A percentile compares a stretch with the other conserved stretches of the same genome.
Evolutionary conservation across 2,113 vertebrate species (phyloP).

Genomic region (Bos javanicus): DNA sequence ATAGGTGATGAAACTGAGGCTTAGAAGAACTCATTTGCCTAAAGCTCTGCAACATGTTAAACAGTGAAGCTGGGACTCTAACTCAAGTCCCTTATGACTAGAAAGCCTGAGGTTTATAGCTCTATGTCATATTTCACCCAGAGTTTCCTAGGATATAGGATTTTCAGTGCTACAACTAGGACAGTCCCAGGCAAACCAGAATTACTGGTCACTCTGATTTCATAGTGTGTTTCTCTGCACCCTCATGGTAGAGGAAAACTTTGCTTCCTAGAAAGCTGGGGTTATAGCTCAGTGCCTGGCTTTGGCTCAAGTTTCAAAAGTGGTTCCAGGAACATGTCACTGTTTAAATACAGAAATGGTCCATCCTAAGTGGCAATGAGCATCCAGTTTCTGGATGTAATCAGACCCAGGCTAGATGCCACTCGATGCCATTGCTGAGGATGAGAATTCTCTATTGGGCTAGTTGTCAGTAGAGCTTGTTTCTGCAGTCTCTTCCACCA

Average conservation of each 20-base stretch:
- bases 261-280: constrained; percentile 22
- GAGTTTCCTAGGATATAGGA: background rate
- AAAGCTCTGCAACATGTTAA: background rate
- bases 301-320: constrained; percentile 39
- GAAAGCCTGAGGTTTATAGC: background rate
- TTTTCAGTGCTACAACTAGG: background rate
- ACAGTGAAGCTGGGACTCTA: background rate
- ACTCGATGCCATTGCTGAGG: background rate
- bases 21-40: background rate
- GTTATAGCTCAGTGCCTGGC: background rate
- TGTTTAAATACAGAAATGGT: background rate
- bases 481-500: background rate
- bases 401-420: background rate
- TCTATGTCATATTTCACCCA: background rate
- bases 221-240: background rate
- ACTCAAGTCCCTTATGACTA: background rate
- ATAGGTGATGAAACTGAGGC: background rate
- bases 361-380: background rate
- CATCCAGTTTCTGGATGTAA: background rate
- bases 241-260: background rate
- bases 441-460: background rate
- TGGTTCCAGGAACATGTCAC: background rate
- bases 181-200: background rate
- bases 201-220: background rate
- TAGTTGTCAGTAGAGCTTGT: background rate